Evolutionary conservation across 2,797 vertebrate genomes (phyloP), one percentile per base, ranked within the genome.

Genomic region (Odontamblyopus lacepedii): DNA sequence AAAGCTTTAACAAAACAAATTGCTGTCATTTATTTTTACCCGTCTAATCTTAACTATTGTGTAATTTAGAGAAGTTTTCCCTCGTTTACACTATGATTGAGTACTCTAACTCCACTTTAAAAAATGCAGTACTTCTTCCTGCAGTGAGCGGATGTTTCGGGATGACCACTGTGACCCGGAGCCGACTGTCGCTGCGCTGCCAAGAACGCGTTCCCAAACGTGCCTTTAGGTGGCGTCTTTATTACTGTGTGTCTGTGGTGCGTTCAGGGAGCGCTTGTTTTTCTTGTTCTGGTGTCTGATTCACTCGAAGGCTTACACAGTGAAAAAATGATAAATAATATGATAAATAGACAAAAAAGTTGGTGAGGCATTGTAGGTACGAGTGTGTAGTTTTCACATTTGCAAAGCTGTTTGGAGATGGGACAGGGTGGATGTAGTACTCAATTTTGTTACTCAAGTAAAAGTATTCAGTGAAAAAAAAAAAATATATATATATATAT

Each of bases 81-180:
- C 44, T 48, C 16, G 12, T 48, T 48, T 48, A 48, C 11, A 1
- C 15, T 15, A 16, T 48, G 44, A 15, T 48, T 48, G 35, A 38
- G 35, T 2, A 9, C 35, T 9, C 8, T 0, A 2, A 38, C 35
- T 9, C 35, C 8, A 38, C 35, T 38, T 23, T 38, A 3, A 9
- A 38, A 48, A 48, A 48, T 48, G 11, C 12, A 48, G 44, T 15
- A 48, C 4, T 48, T 48, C 44, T 48, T 48, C 44, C 44, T 15
- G 3, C 44, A 15, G 12, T 16, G 44, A 12, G 13, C 12, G 2
- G 59, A 78, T 56, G 13, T 12, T 44, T 57, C 44, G 51, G 73
- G 71, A 9, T 82, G 84, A 82, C 79, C 74, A 32, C 4, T 35
- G 32, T 86, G 85, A 88, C 85, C 83, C 19, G 1, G 44, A 70